Evolutionary conservation across 1,140 invertebrate species (phyloP).

Genomic region (Scaptomyza pallida): DNA sequence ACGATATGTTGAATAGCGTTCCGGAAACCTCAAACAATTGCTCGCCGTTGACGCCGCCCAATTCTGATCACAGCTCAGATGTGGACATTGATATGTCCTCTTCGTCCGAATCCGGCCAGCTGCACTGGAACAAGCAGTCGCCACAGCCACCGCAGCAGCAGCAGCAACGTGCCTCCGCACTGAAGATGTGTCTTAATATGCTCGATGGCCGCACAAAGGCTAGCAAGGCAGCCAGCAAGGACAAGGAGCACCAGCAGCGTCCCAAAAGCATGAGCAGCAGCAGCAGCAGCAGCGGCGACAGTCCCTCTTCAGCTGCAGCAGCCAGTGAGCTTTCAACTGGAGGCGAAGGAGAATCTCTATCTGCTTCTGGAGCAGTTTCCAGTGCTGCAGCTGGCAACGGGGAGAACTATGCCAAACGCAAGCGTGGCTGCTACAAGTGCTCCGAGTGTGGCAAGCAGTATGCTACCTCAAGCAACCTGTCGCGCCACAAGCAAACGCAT

Average conservation of each 20-base stretch:
- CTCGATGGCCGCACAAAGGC: slow-evolving; percentile 82
- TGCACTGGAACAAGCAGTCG: slow-evolving; percentile 59
- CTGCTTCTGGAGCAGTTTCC: background rate
- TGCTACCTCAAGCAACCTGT: slow-evolving; percentile 97
- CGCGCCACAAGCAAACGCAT: slow-evolving; percentile 98
- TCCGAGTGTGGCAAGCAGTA: slow-evolving; percentile 98
- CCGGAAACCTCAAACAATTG: slow-evolving; percentile 73
- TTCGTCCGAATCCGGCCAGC: slow-evolving; percentile 84
- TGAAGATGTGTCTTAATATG: slow-evolving; percentile 75
- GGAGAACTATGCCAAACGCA: slow-evolving; percentile 88
- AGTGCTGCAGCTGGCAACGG: slow-evolving; percentile 43
- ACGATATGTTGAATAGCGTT: slow-evolving; percentile 59
- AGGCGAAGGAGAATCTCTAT: background rate
- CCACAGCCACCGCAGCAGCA: slow-evolving; percentile 16
- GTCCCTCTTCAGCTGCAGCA: slow-evolving; percentile 60
- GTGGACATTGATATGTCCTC: slow-evolving; percentile 85
- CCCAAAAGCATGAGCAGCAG: slow-evolving; percentile 43
- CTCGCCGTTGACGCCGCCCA: slow-evolving; percentile 87
- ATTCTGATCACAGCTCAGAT: slow-evolving; percentile 90
- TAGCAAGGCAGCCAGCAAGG: slow-evolving; percentile 74
- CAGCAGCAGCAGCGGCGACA: slow-evolving; percentile 37
- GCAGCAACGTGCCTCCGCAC: slow-evolving; percentile 58
- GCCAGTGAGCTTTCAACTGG: slow-evolving; percentile 1
- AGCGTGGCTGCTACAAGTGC: slow-evolving; percentile 92
- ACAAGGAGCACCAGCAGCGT: slow-evolving; percentile 45